Evolutionary conservation across 2,113 vertebrate species (phyloP).

Genomic region (Oryzias curvinotus): DNA sequence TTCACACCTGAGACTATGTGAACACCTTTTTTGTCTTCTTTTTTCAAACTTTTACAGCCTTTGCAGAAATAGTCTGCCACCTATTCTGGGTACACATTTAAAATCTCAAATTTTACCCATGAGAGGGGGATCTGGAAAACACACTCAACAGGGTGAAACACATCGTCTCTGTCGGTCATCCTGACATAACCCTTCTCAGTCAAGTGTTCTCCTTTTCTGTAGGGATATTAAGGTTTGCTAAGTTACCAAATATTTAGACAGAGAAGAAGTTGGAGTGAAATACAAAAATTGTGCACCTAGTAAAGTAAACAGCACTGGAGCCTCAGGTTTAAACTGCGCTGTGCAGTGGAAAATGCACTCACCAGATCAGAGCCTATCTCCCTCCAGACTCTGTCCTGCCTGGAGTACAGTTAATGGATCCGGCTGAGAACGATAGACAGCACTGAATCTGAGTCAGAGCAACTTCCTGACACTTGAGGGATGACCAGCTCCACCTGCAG

Average conservation of each 20-base stretch:
- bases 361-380: constrained; percentile 52
- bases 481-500: constrained; percentile 18
- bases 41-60: constrained; percentile 16
- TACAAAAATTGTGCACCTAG: not conserved
- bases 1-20: constrained; percentile 18
- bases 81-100: constrained; percentile 10
- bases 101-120: constrained; percentile 38
- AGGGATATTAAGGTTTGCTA: constrained; percentile 5
- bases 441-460: constrained; percentile 17
- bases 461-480: constrained; percentile 19
- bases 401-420: constrained; percentile 29
- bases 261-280: constrained; percentile 6
- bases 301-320: constrained; percentile 14
- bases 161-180: constrained; percentile 4
- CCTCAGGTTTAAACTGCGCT: constrained; percentile 7
- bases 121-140: constrained; percentile 28
- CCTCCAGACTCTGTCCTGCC: constrained; percentile 20
- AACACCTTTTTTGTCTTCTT: too few species aligned
- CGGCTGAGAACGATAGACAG: constrained; percentile 25
- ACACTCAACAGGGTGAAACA: constrained; percentile 28
- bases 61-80: constrained; percentile 34
- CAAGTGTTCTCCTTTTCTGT: not conserved
- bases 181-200: not conserved
- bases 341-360: constrained; percentile 32
- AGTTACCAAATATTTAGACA: constrained; percentile 1